Percentiles rank a stretch among this genome's conserved stretches.
Conservation (phyloP, 2,113 vertebrate genomes). For the Macquaria ambigua region DNA sequence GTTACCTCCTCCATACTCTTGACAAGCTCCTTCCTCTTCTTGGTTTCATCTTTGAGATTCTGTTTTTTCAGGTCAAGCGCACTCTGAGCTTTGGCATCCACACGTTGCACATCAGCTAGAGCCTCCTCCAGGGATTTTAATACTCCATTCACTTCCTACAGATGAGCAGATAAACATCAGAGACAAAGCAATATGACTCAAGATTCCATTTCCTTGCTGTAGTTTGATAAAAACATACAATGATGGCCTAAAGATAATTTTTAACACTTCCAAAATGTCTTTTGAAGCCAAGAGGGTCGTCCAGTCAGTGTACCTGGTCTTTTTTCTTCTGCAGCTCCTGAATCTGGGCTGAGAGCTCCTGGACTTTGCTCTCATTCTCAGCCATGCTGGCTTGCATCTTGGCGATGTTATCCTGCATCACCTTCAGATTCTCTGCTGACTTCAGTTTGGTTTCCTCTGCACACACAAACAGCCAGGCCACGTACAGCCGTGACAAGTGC, state of each 20-base stretch:
- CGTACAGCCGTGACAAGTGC: conserved; percentile 87
- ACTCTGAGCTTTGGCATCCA: conserved; percentile 90
- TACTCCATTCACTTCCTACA: conserved; percentile 86
- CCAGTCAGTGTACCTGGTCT: conserved; percentile 84
- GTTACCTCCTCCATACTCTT: conserved; percentile 92
- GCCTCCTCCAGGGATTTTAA: conserved; percentile 87
- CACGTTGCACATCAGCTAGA: conserved; percentile 88
- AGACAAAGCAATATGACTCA: neutral
- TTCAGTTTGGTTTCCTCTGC: conserved; percentile 90
- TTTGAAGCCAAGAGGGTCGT: neutral
- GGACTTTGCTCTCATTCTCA: conserved; percentile 86
- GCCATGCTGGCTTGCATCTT: conserved; percentile 84
- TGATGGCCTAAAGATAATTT: neutral
- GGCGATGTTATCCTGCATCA: conserved; percentile 85
- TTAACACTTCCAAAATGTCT: neutral
- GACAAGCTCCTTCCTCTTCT: conserved; percentile 87
- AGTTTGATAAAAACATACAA: neutral
- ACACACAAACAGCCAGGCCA: conserved; percentile 90
- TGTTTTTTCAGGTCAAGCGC: conserved; percentile 91
- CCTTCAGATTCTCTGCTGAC: conserved; percentile 85
- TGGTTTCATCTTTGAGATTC: conserved; percentile 89
- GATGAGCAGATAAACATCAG: neutral
- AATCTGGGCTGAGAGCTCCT: conserved; percentile 87
- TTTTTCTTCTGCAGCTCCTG: conserved; percentile 88
- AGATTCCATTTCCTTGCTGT: neutral